Evolutionary conservation across 30 jellyfish, hydroid and myxozoan genomes (phyloP).

Genomic region (Hydractinia symbiolongicarpus): DNA sequence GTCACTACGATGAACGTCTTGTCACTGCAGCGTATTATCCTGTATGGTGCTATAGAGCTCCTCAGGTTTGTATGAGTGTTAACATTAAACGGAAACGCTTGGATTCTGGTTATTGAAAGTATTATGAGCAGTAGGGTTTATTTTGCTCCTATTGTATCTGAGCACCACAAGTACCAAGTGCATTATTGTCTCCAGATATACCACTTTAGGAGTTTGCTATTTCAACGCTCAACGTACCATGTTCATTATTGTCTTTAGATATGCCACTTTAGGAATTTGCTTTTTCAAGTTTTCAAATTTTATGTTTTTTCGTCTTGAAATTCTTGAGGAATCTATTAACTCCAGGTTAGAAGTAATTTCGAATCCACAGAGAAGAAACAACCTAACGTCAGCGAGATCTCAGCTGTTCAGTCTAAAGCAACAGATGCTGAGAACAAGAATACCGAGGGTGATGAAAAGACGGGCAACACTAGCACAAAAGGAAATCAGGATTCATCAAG

Average conservation of each 20-base stretch:
- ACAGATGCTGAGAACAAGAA: no score
- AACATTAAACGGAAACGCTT: not conserved
- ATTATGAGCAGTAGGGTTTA: not conserved
- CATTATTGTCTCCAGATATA: not conserved
- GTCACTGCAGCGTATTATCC: not conserved
- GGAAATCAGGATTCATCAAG: no score
- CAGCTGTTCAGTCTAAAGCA: no score
- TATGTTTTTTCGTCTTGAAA: no score
- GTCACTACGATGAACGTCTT: constrained; percentile 2
- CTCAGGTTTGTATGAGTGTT: constrained; percentile 1
- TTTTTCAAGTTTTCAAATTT: not conserved
- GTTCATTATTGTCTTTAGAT: not conserved
- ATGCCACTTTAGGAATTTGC: not conserved
- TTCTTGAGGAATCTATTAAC: no score
- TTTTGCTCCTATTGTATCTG: not conserved
- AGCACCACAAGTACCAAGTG: not conserved
- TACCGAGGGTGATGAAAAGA: no score
- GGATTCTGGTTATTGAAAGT: no score
- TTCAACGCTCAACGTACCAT: no score
- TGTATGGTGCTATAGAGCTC: constrained; percentile 16
- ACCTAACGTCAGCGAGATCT: no score
- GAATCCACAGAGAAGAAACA: no score
- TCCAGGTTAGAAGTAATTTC: no score
- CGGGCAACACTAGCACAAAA: no score
- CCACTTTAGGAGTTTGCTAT: not conserved